A percentile compares a stretch with the other conserved stretches of the same genome.
Evolutionary conservation across 2,797 vertebrate genomes (phyloP).

Genomic region (Megaceryle alcyon): DNA sequence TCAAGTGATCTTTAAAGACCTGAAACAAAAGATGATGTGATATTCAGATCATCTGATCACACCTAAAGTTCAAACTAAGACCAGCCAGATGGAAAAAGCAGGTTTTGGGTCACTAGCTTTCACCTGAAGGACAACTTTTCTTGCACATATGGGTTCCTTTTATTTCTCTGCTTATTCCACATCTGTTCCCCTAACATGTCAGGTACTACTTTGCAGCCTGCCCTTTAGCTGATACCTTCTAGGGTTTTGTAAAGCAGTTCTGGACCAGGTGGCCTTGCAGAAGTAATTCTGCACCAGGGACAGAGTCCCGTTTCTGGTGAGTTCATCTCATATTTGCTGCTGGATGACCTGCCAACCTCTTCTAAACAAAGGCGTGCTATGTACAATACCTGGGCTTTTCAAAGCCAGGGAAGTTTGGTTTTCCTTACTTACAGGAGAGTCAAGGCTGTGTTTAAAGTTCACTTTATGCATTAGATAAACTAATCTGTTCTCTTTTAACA

Average conservation of each 20-base stretch:
- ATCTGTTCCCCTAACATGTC: neutral
- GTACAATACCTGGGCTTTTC: fast-evolving
- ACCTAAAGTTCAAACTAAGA: conserved; percentile 7
- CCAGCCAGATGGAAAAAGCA: neutral
- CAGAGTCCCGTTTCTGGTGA: neutral
- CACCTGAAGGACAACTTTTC: neutral
- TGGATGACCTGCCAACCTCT: neutral
- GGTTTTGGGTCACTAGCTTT: neutral
- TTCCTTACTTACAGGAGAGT: neutral
- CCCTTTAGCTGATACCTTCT: conserved; percentile 7
- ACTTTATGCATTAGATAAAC: neutral
- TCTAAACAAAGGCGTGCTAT: neutral
- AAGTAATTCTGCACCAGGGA: neutral
- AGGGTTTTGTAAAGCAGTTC: neutral
- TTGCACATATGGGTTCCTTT: neutral
- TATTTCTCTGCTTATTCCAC: neutral
- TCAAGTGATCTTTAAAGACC: neutral
- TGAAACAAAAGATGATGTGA: neutral
- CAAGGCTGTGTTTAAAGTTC: neutral
- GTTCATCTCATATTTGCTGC: neutral
- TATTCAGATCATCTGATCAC: neutral
- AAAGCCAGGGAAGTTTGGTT: neutral
- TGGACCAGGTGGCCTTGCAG: conserved; percentile 13
- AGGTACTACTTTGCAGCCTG: neutral
- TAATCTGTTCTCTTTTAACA: neutral